Percentiles rank a stretch among this genome's conserved stretches.
Evolutionary conservation across 2,888 invertebrate genomes (phyloP).

Genomic region (Nipponacmea schrenckii): DNA sequence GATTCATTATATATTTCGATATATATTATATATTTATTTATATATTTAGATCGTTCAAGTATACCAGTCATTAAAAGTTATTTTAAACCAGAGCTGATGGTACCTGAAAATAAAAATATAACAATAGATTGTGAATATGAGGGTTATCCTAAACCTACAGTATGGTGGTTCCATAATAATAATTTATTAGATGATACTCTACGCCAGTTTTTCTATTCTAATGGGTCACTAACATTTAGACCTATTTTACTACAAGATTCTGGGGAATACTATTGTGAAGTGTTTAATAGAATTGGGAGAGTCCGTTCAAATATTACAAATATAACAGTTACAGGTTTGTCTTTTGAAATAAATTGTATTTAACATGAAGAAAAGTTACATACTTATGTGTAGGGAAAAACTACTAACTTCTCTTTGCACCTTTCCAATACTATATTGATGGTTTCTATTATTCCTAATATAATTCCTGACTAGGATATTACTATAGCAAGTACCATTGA

Average conservation of each 20-base stretch:
- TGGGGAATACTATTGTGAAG: conserved; percentile 53
- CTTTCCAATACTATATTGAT: too few relatives aligned
- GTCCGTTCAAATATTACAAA: conserved; percentile 37
- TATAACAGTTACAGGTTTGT: conserved; percentile 55
- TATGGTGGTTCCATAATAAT: conserved; percentile 48
- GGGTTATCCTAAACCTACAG: conserved; percentile 47
- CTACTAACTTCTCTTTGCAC: too few relatives aligned
- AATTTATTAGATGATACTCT: conserved; percentile 31
- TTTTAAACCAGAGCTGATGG: conserved; percentile 31
- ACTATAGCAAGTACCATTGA: too few relatives aligned
- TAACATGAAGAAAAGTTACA: too few relatives aligned
- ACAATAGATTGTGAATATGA: conserved; percentile 46
- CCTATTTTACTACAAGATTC: conserved; percentile 34
- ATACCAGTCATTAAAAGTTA: conserved; percentile 38
- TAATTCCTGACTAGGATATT: too few relatives aligned
- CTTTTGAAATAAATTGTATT: background rate
- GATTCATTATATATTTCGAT: too few relatives aligned
- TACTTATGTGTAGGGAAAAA: too few relatives aligned
- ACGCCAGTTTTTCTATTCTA: conserved; percentile 32
- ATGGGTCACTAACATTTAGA: conserved; percentile 47
- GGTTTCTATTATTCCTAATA: too few relatives aligned
- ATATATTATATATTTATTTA: too few relatives aligned
- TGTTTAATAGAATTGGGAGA: conserved; percentile 44
- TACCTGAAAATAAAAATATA: conserved; percentile 37
- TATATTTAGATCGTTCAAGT: conserved; percentile 28